Evolutionary conservation across 2,888 invertebrate species (phyloP).

Genomic region (Harpalus rufipes): DNA sequence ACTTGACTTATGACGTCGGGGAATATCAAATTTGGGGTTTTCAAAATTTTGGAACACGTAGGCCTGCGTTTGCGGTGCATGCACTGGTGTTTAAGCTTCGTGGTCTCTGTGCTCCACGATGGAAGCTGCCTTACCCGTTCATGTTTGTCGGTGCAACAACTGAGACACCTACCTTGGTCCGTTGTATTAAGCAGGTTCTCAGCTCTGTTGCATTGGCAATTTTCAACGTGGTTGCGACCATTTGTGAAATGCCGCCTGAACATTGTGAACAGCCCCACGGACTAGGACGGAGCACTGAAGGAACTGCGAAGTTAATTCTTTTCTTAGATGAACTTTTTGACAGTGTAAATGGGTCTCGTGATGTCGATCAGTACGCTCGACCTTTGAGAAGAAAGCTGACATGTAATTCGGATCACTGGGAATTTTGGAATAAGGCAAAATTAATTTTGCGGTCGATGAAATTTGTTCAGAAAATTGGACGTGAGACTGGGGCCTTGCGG

Average conservation of each 20-base stretch:
- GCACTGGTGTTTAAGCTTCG: constrained; percentile 47
- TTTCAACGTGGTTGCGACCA: constrained; percentile 17
- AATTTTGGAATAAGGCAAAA: constrained; percentile 25
- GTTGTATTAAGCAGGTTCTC: constrained; percentile 16
- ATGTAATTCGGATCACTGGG: constrained; percentile 13
- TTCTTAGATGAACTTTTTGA: constrained; percentile 51
- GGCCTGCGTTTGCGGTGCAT: constrained; percentile 41
- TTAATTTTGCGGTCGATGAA: constrained; percentile 32
- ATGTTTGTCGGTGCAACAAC: constrained; percentile 20
- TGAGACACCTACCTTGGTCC: constrained; percentile 1
- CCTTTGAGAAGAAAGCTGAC: constrained; percentile 7
- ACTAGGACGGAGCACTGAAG: neutral
- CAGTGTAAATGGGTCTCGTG: constrained; percentile 42
- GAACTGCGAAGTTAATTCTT: constrained; percentile 15
- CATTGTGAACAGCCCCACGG: neutral
- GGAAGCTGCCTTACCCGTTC: constrained; percentile 17
- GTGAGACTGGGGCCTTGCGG: neutral
- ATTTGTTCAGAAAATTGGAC: constrained; percentile 12
- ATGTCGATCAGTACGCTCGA: neutral
- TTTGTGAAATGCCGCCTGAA: constrained; percentile 27
- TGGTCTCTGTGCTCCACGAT: constrained; percentile 18
- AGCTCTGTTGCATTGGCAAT: neutral
- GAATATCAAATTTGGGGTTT: constrained; percentile 37
- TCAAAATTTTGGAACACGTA: constrained; percentile 43
- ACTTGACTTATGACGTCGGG: neutral